phyloP scores from a whole-genome alignment of 2,888 invertebrate genomes.

The Xestoiulus laeticollis region DNA sequence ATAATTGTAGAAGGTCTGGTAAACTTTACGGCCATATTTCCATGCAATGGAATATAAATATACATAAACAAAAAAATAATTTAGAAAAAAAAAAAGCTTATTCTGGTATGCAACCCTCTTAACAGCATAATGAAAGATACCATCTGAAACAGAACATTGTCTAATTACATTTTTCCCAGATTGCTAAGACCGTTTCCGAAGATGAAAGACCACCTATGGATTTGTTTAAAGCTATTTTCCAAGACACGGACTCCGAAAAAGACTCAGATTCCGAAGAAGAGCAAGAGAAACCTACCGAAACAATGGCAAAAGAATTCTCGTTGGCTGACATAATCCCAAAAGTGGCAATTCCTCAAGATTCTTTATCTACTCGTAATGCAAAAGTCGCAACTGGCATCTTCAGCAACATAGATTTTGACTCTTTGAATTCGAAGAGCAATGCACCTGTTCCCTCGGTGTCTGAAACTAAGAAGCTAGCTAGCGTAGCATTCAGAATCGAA shows the following conservation, averaged over 20 bases:
- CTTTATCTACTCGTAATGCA: not conserved
- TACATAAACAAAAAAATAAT: no score
- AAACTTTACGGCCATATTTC: no score
- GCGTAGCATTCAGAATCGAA: constrained; percentile 5
- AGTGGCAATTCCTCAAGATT: not conserved
- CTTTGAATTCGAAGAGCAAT: not conserved
- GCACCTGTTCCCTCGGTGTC: not conserved
- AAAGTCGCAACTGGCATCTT: no score
- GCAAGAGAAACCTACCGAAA: not conserved
- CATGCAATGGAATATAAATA: no score
- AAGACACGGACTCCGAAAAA: constrained; percentile 71
- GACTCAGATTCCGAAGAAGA: constrained; percentile 47
- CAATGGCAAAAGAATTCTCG: not conserved
- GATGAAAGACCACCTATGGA: constrained; percentile 72
- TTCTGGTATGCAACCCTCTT: no score
- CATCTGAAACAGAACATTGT: no score
- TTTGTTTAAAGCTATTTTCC: constrained; percentile 88
- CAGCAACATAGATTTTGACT: not conserved
- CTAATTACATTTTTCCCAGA: not conserved
- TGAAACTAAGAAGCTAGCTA: not conserved
- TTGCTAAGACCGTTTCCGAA: constrained; percentile 55
- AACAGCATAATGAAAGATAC: no score
- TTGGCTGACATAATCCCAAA: constrained; percentile 3
- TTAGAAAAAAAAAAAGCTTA: no score
- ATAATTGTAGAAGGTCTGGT: no score